A percentile compares a stretch with the other conserved stretches of the same genome.
Evolutionary conservation across 2,113 vertebrate genomes (phyloP).

Genomic region (Tetraodon nigroviridis): DNA sequence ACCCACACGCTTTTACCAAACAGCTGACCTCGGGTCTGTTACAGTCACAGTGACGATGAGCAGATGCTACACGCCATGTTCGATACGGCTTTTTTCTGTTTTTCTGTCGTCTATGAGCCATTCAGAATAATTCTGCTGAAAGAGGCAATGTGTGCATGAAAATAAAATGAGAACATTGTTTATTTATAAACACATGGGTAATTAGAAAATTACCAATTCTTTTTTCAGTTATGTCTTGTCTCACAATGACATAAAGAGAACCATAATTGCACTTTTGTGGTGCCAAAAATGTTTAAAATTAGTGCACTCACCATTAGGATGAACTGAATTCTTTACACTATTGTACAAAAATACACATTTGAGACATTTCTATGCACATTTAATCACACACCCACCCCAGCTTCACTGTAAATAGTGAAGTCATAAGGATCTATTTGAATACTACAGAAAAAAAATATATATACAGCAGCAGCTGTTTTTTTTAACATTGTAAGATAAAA

Average conservation of each 20-base stretch:
- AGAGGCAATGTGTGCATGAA: too few relatives aligned
- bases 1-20: constrained; percentile 61
- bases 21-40: constrained; percentile 40
- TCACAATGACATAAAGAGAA: too few relatives aligned
- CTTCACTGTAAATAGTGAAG: constrained; percentile 29
- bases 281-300: constrained; percentile 18
- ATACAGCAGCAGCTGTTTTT: constrained; percentile 5
- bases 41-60: not conserved
- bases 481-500: too few relatives aligned
- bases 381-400: not conserved
- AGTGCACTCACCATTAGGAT: too few relatives aligned
- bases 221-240: too few relatives aligned
- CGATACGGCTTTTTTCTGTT: not conserved
- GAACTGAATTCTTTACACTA: not conserved
- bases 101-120: not conserved
- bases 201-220: too few relatives aligned
- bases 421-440: too few relatives aligned
- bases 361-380: not conserved
- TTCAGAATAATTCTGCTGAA: not conserved
- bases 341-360: constrained; percentile 34
- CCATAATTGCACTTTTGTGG: constrained; percentile 18
- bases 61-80: not conserved
- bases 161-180: too few relatives aligned
- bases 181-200: too few relatives aligned
- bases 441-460: constrained; percentile 34